Percentiles rank a stretch among this genome's conserved stretches.
Evolutionary conservation across 2,113 vertebrate genomes (phyloP).

Genomic region (Ctenodactylus gundi): DNA sequence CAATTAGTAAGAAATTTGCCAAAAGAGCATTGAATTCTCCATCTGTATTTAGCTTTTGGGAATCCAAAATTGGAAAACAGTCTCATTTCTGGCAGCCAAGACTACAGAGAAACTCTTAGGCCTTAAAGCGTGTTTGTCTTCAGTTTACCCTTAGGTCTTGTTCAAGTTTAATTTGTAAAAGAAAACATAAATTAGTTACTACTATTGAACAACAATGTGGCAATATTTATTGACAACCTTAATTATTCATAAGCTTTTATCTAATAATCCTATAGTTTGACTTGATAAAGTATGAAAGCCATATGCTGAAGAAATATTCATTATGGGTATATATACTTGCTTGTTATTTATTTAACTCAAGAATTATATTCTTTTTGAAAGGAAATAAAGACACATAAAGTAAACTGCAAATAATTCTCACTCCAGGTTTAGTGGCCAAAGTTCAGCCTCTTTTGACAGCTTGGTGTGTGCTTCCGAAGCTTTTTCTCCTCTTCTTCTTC

Average conservation of each 20-base stretch:
- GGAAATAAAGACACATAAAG: background rate
- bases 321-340: background rate
- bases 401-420: background rate
- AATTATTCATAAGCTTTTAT: background rate
- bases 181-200: background rate
- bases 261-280: background rate
- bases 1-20: slow-evolving; percentile 40
- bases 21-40: slow-evolving; percentile 41
- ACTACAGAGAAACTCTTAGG: background rate
- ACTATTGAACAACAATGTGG: background rate
- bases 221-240: background rate
- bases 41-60: slow-evolving; percentile 58
- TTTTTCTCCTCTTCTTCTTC: background rate
- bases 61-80: slow-evolving; percentile 47
- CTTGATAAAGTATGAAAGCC: background rate
- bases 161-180: slow-evolving; percentile 22
- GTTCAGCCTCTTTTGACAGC: background rate
- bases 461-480: background rate
- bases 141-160: background rate
- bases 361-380: background rate
- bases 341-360: background rate
- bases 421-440: background rate
- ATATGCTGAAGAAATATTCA: background rate
- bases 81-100: slow-evolving; percentile 33
- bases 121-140: background rate